Conservation (phyloP, 35 echinoderm and acorn worm species). For the Nesometra sesokonis region DNA sequence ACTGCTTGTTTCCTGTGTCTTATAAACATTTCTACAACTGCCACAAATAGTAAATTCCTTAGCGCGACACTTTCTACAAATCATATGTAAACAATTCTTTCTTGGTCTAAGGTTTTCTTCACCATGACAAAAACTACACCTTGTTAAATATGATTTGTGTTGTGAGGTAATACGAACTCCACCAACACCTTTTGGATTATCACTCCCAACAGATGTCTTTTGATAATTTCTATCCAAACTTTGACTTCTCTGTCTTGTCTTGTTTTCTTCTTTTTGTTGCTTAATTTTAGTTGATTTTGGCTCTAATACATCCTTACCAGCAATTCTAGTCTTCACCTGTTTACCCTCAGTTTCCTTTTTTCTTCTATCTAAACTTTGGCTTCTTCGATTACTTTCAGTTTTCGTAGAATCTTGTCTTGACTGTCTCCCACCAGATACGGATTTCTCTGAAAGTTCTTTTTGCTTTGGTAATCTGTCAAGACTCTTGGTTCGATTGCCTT, state of each 20-base stretch:
- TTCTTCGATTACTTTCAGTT: neutral
- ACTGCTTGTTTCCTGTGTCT: neutral
- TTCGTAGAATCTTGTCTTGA: neutral
- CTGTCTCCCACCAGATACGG: neutral
- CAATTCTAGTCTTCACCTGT: no score
- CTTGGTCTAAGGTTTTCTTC: neutral
- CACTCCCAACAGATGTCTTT: neutral
- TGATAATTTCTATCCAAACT: conserved; percentile 17
- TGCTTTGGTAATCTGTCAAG: neutral
- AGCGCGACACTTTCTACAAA: neutral
- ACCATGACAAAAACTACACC: conserved; percentile 10
- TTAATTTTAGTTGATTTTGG: no score
- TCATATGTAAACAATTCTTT: conserved; percentile 21
- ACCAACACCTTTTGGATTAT: neutral
- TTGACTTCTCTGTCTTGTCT: no score
- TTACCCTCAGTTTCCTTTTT: no score
- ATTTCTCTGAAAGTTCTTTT: neutral
- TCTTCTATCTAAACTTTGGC: neutral
- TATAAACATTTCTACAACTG: neutral
- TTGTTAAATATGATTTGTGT: neutral
- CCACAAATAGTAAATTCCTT: neutral
- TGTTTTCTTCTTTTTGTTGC: no score
- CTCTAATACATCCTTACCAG: no score
- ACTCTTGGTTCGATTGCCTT: neutral
- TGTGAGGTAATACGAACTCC: neutral